A percentile compares a stretch with the other conserved stretches of the same genome.
These are phyloP conservation scores for Saimiri boliviensis DNA, from an alignment of 2,113 vertebrate species.

Conservation along the genomic window DNA sequence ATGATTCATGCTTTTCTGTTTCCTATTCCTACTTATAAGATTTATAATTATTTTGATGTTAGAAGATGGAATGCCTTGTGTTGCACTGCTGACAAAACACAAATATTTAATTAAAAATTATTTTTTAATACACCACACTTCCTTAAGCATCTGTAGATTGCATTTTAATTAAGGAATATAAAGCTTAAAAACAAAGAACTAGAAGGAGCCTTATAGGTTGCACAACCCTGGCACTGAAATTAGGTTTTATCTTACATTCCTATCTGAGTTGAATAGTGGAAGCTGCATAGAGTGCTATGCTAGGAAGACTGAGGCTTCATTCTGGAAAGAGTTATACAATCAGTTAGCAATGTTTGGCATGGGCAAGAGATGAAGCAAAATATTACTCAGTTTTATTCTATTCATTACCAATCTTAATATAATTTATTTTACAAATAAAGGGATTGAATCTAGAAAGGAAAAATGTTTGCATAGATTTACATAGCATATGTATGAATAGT, in stretches of 20 bases:
- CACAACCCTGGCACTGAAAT: neutral
- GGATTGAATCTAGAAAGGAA: neutral
- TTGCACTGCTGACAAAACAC: neutral
- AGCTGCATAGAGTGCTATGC: neutral
- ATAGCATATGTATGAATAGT: neutral
- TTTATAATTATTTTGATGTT: slow-evolving; percentile 10
- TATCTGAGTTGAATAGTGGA: neutral
- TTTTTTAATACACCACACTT: neutral
- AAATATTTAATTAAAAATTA: neutral
- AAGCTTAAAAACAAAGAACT: neutral
- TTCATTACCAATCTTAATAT: neutral
- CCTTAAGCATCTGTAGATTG: neutral
- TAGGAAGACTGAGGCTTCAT: neutral
- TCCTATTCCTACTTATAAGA: neutral
- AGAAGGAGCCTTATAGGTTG: neutral
- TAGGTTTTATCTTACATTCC: neutral
- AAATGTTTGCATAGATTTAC: neutral
- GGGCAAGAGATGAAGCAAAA: neutral
- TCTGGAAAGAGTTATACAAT: neutral
- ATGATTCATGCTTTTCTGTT: slow-evolving; percentile 39
- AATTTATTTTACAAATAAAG: neutral
- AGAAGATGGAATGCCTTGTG: neutral
- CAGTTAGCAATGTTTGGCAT: neutral
- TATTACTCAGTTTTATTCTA: neutral
- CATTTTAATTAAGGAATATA: slow-evolving; percentile 14